Base-by-base conservation (phyloP, 92 coral and sea anemone genomes). In the Montipora capitata region DNA sequence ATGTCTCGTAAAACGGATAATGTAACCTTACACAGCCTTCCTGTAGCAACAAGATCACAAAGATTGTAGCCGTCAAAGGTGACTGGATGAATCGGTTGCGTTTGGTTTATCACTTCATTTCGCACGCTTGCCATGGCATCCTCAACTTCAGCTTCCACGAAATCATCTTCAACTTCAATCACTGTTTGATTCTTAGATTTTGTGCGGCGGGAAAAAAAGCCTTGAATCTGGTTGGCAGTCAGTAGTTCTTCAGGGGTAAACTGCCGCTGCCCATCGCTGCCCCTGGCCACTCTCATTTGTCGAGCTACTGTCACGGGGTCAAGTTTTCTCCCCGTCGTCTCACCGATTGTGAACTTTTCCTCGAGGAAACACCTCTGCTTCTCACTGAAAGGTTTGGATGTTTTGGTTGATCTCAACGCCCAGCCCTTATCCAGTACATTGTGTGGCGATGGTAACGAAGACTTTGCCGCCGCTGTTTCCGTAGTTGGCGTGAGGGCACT, bases 21-120 rank as follows among this genome's bases (percentile, higher is more conserved):
- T 67, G 72, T 27, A 10, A 67, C 43, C 14, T 72, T 72, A 17
- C 3, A 40, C 4, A 72, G 77, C 40, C n/a, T 72, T 8, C 38
- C 40, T 16, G 15, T 4, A 17, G 77, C 57, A 16, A 72, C 77
- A 17, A 72, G 77, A 18, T 72, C 59, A 44, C 77, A 72, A 16
- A 72, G 40, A 48, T 72, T 48, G 39, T 72, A 18, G 39, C 58
- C 77, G 14, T 72, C 77, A 18, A 3, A 72, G 27, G 41, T 72
- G n/a, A 72, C 3, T n/a, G 77, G 77, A 49, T 72, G 77, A n/a
- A 16, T 44, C 14, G 40, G 61, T 51, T 44, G 77, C 20, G 41
- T 44, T 44, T 72, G 59, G 11, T 45, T 51, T 10, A 45, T 2
- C 14, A 72, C 77, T 14, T 72, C 77, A 17, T 44, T 72, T 18